Evolutionary conservation across 2,888 invertebrate species (phyloP), one percentile per base, ranked within the genome.

Genomic region (Brachyopa scutellaris): DNA sequence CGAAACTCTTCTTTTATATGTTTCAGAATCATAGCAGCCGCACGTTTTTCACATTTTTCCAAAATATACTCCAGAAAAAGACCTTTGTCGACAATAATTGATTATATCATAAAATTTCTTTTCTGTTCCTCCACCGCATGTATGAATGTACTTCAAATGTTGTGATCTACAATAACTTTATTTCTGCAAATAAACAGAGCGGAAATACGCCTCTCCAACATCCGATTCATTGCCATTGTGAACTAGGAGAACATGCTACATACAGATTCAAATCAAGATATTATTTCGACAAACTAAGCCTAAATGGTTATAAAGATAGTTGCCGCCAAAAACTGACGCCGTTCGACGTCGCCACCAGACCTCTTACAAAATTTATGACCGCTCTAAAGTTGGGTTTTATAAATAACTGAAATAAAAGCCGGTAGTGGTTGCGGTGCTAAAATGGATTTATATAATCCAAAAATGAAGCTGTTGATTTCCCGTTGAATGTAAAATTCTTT

Each of bases 401-500:
- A n/a, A n/a, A n/a, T n/a, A n/a, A n/a, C n/a, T n/a, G n/a, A n/a
- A n/a, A n/a, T n/a, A n/a, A n/a, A n/a, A n/a, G n/a, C n/a, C n/a
- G n/a, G 51, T 51, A 21, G 31, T 49, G 7, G 13, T 23, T 36
- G 21, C 42, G 26, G 55, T 45, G 15, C 45, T 31, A 61, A 42
- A 49, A 40, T 8, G 31, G 49, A 42, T 17, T 11, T 26, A 17
- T 45, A 51, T 53, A 62, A 33, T 19, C 36, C n/a, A n/a, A 36
- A 61, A 73, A 64, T 29, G 38, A 73, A 57, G 47, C 38, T 42
- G 49, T 64, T 66, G 47, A 64, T 64, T 72, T 42, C 62, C 15
- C 36, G 31, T n/a, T 38, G 26, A 45, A 33, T 53, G 23, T 15
- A 38, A 64, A 29, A 73, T 53, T 47, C n/a, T 19, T 72, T n/a